A percentile compares a stretch with the other conserved stretches of the same genome.
phyloP scores from a whole-genome alignment of 2,888 invertebrate genomes.

The Cordilura impudica region DNA sequence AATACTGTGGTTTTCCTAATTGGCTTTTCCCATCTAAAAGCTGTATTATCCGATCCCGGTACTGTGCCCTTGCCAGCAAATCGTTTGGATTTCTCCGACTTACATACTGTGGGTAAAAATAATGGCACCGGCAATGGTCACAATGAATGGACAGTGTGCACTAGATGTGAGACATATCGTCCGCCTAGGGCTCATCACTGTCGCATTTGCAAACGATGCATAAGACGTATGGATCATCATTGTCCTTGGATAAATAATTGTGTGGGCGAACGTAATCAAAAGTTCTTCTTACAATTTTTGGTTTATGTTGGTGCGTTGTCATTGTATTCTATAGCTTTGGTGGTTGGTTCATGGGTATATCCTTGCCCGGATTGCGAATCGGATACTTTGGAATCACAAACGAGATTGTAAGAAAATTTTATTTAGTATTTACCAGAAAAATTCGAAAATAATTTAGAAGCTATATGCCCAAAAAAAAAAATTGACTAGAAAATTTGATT shows the following conservation, averaged over 20 bases:
- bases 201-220: conserved; percentile 90
- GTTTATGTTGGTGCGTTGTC: conserved; percentile 86
- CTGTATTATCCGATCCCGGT: conserved; percentile 93
- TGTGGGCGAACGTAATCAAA: conserved; percentile 94
- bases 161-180: conserved; percentile 87
- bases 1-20: conserved; percentile 88
- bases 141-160: conserved; percentile 80
- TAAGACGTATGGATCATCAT: conserved; percentile 81
- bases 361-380: conserved; percentile 84
- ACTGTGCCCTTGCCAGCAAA: conserved; percentile 87
- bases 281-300: conserved; percentile 93
- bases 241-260: conserved; percentile 97
- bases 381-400: conserved; percentile 83
- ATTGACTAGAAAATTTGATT: neutral
- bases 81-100: conserved; percentile 88
- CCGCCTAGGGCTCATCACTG: conserved; percentile 94
- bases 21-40: conserved; percentile 87
- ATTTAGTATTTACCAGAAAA: neutral
- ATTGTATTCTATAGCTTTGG: conserved; percentile 84
- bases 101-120: conserved; percentile 81
- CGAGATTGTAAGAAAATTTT: conserved; percentile 83
- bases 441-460: too few relatives aligned
- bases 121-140: conserved; percentile 79
- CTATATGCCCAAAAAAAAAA: neutral
- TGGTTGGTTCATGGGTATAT: conserved; percentile 85